These are phyloP conservation scores for Melanotaenia pygmaea DNA, from an alignment of 2,797 vertebrate species.

Conservation along the genomic window DNA sequence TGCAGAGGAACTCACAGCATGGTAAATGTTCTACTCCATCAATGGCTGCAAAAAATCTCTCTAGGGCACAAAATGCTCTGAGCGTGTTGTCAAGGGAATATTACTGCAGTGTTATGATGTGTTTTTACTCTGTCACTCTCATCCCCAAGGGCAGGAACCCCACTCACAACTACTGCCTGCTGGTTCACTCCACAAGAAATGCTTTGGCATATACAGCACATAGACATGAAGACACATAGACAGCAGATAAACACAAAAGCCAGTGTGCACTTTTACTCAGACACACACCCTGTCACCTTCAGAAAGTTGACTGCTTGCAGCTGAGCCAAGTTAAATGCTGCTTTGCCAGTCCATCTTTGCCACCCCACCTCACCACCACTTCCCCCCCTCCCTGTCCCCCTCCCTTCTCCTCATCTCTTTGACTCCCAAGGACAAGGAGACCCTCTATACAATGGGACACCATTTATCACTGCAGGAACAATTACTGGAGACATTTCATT, in stretches of 20 bases:
- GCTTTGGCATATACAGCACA: slow-evolving; percentile 50
- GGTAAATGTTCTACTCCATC: slow-evolving; percentile 52
- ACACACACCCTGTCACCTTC: slow-evolving; percentile 57
- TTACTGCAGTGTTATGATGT: slow-evolving; percentile 74
- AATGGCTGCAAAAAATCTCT: slow-evolving; percentile 61
- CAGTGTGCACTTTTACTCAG: not conserved
- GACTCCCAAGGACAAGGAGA: slow-evolving; percentile 81
- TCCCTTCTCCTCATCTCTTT: slow-evolving; percentile 64
- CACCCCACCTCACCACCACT: slow-evolving; percentile 25
- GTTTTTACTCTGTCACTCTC: slow-evolving; percentile 77
- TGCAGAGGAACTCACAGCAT: slow-evolving; percentile 51
- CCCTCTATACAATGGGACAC: slow-evolving; percentile 73
- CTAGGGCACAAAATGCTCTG: slow-evolving; percentile 65
- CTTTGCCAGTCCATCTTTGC: slow-evolving; percentile 60
- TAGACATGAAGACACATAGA: slow-evolving; percentile 30
- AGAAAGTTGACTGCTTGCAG: slow-evolving; percentile 62
- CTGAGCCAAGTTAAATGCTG: slow-evolving; percentile 72
- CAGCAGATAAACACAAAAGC: slow-evolving; percentile 15
- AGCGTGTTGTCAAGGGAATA: slow-evolving; percentile 75
- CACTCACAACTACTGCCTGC: slow-evolving; percentile 67
- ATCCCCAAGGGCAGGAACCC: slow-evolving; percentile 67
- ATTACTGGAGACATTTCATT: slow-evolving; percentile 83
- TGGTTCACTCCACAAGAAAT: slow-evolving; percentile 65
- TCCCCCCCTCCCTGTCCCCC: slow-evolving; percentile 31
- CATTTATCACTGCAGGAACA: slow-evolving; percentile 83